Evolutionary conservation across 1,140 invertebrate genomes (phyloP).

Genomic region (Drosophila sechellia): DNA sequence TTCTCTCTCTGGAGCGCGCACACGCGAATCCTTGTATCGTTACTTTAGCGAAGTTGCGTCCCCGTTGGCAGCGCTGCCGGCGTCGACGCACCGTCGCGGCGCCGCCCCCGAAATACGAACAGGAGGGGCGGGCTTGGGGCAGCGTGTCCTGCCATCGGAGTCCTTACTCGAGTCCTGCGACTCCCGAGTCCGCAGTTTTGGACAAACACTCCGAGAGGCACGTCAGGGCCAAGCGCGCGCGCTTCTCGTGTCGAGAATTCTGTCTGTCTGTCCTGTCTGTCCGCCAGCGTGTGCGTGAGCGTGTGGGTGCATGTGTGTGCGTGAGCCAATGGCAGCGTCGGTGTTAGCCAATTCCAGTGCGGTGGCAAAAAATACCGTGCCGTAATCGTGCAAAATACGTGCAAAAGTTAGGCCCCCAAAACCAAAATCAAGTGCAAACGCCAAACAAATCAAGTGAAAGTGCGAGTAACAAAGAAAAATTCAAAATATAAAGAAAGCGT

Average conservation of each 20-base stretch:
- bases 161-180: slow-evolving; percentile 35
- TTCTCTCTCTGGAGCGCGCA: slow-evolving; percentile 38
- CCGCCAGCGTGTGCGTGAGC: slow-evolving; percentile 39
- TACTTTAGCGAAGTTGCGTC: slow-evolving; percentile 40
- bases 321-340: slow-evolving; percentile 39
- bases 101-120: slow-evolving; percentile 32
- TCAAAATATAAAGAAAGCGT: neutral
- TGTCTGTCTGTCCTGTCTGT: slow-evolving; percentile 57
- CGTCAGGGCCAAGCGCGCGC: slow-evolving; percentile 77
- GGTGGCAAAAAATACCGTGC: slow-evolving; percentile 68
- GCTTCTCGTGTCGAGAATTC: slow-evolving; percentile 70
- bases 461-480: slow-evolving; percentile 1
- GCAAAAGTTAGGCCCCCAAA: slow-evolving; percentile 18
- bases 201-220: slow-evolving; percentile 83
- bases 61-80: slow-evolving; percentile 28
- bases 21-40: slow-evolving; percentile 44
- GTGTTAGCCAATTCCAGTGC: slow-evolving; percentile 57
- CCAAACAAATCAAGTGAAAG: slow-evolving; percentile 44
- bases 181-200: slow-evolving; percentile 74
- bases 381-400: slow-evolving; percentile 62
- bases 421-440: slow-evolving; percentile 32
- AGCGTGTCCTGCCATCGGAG: slow-evolving; percentile 6
- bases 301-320: slow-evolving; percentile 27
- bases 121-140: neutral
- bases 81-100: slow-evolving; percentile 17